Evolutionary conservation across 2,888 invertebrate genomes (phyloP).

Genomic region (Molorchus minor): DNA sequence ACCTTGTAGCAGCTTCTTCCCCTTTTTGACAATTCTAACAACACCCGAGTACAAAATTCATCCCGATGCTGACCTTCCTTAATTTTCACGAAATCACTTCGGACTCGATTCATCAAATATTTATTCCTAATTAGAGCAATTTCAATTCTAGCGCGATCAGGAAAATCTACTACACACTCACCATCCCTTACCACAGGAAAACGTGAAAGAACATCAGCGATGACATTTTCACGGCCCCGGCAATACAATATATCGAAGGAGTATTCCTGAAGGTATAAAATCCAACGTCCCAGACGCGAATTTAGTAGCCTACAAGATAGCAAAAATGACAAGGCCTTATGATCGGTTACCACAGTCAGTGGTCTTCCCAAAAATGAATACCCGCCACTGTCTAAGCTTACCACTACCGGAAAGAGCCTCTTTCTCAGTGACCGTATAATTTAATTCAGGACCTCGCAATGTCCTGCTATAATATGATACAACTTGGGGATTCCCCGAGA

Average conservation of each 20-base stretch:
- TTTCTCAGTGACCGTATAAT: conserved; percentile 9
- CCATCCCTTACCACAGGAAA: conserved; percentile 20
- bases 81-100: not conserved
- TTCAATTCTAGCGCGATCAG: not conserved
- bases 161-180: too few species aligned
- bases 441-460: conserved; percentile 5
- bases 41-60: not conserved
- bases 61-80: not conserved
- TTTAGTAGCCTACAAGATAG: conserved; percentile 20
- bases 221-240: conserved; percentile 25
- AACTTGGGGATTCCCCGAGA: not conserved
- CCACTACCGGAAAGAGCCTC: conserved; percentile 11
- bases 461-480: conserved; percentile 7
- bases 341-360: conserved; percentile 9
- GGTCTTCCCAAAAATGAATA: conserved; percentile 6
- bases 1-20: not conserved
- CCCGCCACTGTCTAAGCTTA: conserved; percentile 11
- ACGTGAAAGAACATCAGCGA: conserved; percentile 28
- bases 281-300: conserved; percentile 31
- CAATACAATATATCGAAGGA: conserved; percentile 28
- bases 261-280: conserved; percentile 30
- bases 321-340: conserved; percentile 22
- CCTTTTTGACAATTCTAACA: not conserved
- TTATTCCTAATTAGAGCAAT: not conserved
- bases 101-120: not conserved